Evolutionary conservation across 1,140 invertebrate genomes (phyloP).

Genomic region (Platyura marginata): DNA sequence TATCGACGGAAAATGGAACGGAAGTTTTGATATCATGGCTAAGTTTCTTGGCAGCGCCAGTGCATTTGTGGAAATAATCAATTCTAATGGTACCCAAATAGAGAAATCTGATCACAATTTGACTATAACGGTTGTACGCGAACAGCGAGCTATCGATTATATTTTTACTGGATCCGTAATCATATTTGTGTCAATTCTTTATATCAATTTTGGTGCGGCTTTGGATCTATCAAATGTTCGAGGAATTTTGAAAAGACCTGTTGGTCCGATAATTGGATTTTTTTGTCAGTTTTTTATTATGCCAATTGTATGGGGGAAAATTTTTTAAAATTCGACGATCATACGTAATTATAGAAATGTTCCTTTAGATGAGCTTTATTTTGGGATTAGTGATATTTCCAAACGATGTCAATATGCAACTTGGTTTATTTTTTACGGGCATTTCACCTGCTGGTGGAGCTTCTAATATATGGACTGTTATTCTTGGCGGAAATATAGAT

Average conservation of each 20-base stretch:
- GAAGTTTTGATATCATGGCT: constrained; percentile 6
- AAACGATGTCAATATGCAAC: constrained; percentile 42
- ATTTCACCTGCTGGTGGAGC: constrained; percentile 78
- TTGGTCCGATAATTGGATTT: constrained; percentile 72
- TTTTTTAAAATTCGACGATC: constrained; percentile 2
- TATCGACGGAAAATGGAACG: background rate
- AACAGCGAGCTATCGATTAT: constrained; percentile 46
- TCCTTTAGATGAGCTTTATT: constrained; percentile 49
- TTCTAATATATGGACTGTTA: constrained; percentile 85
- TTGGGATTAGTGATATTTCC: constrained; percentile 56
- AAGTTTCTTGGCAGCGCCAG: constrained; percentile 7
- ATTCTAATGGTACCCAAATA: no score
- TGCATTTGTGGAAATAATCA: constrained; percentile 6
- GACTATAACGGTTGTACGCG: no score
- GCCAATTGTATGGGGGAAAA: constrained; percentile 61
- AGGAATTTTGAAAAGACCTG: constrained; percentile 47
- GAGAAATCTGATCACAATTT: no score
- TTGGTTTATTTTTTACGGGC: constrained; percentile 84
- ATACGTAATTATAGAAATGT: background rate
- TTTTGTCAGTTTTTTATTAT: constrained; percentile 71
- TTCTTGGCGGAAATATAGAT: constrained; percentile 74
- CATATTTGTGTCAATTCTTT: constrained; percentile 63
- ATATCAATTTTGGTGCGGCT: constrained; percentile 87
- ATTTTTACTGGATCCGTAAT: constrained; percentile 63
- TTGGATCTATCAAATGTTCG: constrained; percentile 58